Evolutionary conservation across 2,888 invertebrate genomes (phyloP).

Genomic region (Tenthredo livida): DNA sequence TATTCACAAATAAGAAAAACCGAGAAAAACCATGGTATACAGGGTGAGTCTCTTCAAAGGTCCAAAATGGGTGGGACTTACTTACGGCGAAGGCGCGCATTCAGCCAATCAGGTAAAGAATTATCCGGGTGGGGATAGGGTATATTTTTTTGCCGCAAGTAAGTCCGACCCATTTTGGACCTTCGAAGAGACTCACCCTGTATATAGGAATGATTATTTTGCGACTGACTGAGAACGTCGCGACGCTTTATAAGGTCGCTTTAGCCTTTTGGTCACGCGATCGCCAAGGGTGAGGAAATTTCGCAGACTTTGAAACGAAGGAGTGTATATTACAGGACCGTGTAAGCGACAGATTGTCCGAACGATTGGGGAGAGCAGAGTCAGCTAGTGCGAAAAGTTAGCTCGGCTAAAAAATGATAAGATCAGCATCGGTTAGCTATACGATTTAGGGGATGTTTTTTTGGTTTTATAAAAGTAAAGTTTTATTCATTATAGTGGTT

Average conservation of each 20-base stretch:
- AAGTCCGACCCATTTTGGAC: too few relatives aligned
- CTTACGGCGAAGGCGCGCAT: too few relatives aligned
- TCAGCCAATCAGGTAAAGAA: too few relatives aligned
- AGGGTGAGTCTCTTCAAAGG: too few relatives aligned
- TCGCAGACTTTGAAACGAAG: background rate
- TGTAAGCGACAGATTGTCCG: slow-evolving; percentile 30
- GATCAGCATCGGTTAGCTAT: background rate
- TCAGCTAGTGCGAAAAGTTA: slow-evolving; percentile 8
- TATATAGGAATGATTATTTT: background rate
- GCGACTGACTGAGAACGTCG: background rate
- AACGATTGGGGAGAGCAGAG: background rate
- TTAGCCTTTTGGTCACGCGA: slow-evolving; percentile 16
- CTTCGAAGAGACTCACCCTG: too few relatives aligned
- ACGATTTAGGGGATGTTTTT: background rate
- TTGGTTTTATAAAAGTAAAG: background rate
- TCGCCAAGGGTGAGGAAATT: background rate
- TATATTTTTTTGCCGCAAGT: too few relatives aligned
- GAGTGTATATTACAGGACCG: background rate
- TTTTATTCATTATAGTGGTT: background rate
- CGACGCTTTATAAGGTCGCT: slow-evolving; percentile 1
- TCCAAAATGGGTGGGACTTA: too few relatives aligned
- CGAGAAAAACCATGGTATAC: background rate
- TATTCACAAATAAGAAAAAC: background rate
- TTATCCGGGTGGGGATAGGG: too few relatives aligned
- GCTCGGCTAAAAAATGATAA: background rate